Evolutionary conservation across 64 coral and sea anemone genomes (phyloP).

Genomic region (Anthopleura sola): DNA sequence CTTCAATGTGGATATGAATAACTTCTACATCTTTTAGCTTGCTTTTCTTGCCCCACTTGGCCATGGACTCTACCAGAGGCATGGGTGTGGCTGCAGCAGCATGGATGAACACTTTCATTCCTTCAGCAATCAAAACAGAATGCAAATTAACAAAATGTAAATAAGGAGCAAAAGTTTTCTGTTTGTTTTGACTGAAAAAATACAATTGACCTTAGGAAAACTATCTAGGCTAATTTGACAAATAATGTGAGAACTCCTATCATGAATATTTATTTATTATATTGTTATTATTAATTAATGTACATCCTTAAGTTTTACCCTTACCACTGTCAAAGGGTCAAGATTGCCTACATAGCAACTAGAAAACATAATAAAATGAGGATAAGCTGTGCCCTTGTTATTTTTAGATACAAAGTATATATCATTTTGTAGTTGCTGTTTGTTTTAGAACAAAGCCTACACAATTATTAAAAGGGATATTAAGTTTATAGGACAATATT

Average conservation of each 20-base stretch:
- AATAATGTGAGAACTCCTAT: no score
- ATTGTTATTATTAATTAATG: no score
- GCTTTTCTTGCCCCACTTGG: slow-evolving; percentile 70
- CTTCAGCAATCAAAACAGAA: slow-evolving; percentile 38
- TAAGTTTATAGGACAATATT: background rate
- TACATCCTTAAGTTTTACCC: background rate
- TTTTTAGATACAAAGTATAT: background rate
- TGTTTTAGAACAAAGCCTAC: no score
- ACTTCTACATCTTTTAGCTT: slow-evolving; percentile 78
- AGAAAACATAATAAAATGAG: background rate
- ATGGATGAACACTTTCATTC: slow-evolving; percentile 94
- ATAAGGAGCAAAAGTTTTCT: background rate
- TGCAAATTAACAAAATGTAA: background rate
- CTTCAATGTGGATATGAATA: slow-evolving; percentile 95
- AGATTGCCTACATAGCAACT: background rate
- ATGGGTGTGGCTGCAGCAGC: slow-evolving; percentile 82
- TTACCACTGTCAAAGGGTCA: background rate
- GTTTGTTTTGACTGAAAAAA: background rate
- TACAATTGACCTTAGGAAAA: background rate
- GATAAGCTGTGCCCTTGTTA: background rate
- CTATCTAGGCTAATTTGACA: no score
- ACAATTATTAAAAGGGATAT: no score
- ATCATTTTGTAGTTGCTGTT: background rate
- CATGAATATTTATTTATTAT: no score
- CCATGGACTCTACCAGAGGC: slow-evolving; percentile 82